These are phyloP conservation scores for Latrodectus hesperus DNA, from an alignment of 2,888 invertebrate genomes.

Conservation along the genomic window DNA sequence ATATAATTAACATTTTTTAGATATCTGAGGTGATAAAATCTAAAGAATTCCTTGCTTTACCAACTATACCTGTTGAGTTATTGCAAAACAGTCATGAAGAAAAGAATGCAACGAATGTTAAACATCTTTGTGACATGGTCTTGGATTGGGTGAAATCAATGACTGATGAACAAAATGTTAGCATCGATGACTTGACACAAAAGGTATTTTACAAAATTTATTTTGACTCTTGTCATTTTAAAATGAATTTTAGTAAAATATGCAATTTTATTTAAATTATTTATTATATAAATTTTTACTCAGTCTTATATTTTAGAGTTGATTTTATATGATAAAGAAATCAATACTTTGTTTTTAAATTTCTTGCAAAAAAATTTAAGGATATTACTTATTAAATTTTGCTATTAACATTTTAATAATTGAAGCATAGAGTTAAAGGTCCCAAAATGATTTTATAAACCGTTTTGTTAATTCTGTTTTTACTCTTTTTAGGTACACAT, in stretches of 20 bases:
- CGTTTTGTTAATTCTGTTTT: no score
- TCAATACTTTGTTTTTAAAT: no score
- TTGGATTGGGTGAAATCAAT: conserved; percentile 80
- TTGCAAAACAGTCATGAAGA: conserved; percentile 83
- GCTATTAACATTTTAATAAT: no score
- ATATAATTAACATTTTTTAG: conserved; percentile 74
- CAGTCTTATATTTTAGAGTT: background rate
- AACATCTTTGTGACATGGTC: conserved; percentile 80
- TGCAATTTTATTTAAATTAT: no score
- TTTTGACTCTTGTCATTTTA: no score
- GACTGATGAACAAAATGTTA: conserved; percentile 73
- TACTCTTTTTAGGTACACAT: conserved; percentile 79
- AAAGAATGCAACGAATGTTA: conserved; percentile 79
- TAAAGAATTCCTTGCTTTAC: conserved; percentile 81
- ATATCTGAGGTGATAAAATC: conserved; percentile 81
- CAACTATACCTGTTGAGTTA: conserved; percentile 83
- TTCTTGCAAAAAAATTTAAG: no score
- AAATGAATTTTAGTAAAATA: no score
- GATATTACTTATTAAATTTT: no score
- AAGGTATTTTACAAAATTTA: conserved; percentile 76
- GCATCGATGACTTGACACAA: conserved; percentile 77
- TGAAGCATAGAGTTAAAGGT: background rate
- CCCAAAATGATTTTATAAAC: no score
- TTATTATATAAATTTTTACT: background rate
- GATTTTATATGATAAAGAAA: background rate